These are phyloP conservation scores for Camponotus floridanus DNA, from an alignment of 1,140 invertebrate genomes.

Conservation along the genomic window DNA sequence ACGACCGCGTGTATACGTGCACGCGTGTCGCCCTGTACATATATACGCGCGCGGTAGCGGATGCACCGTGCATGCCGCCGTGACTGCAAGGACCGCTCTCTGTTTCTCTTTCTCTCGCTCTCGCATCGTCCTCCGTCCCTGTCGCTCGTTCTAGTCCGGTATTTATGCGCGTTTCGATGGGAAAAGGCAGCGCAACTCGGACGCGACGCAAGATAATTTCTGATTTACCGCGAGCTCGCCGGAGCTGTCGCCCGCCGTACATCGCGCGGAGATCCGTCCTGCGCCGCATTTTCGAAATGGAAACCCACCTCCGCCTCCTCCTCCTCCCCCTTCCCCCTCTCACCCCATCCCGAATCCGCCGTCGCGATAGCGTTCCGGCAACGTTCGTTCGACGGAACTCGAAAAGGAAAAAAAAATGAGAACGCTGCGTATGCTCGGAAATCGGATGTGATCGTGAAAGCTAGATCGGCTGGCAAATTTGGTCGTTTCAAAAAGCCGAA, in stretches of 20 bases:
- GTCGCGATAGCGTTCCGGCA: constrained; percentile 61
- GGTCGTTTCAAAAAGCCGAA: constrained; percentile 41
- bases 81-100: constrained; percentile 65
- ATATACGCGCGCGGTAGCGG: constrained; percentile 20
- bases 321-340: not conserved
- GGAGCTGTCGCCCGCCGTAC: constrained; percentile 67
- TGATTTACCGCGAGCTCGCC: constrained; percentile 83
- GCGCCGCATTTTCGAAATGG: constrained; percentile 82
- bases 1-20: constrained; percentile 2
- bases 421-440: constrained; percentile 58
- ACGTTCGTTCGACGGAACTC: constrained; percentile 71
- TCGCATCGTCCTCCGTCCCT: not conserved
- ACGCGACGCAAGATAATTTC: constrained; percentile 85
- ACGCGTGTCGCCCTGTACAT: constrained; percentile 39
- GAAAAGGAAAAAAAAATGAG: constrained; percentile 62
- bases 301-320: constrained; percentile 70
- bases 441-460: constrained; percentile 62
- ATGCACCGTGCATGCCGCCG: constrained; percentile 57
- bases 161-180: constrained; percentile 85
- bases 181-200: constrained; percentile 82
- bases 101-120: constrained; percentile 30
- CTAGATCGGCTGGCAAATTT: constrained; percentile 60
- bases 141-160: constrained; percentile 61
- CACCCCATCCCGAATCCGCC: not conserved
- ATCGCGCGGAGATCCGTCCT: constrained; percentile 71